Evolutionary conservation across 2,888 invertebrate genomes (phyloP).

Genomic region (Hoplodrina blanda): DNA sequence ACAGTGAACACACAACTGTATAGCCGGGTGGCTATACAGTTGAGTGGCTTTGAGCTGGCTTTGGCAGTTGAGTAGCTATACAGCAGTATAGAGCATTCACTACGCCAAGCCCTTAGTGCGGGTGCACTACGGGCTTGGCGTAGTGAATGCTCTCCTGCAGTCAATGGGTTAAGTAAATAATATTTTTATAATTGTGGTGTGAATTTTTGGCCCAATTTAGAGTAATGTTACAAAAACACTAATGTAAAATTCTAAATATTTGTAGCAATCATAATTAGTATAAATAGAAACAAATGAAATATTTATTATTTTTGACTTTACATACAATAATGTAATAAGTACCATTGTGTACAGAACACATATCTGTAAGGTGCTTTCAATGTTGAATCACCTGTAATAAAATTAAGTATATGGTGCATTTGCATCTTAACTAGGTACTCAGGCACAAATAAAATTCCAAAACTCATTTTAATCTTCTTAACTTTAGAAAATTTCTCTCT

Average conservation of each 20-base stretch:
- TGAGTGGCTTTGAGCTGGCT: too few relatives aligned
- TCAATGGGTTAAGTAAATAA: background rate
- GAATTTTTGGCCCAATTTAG: background rate
- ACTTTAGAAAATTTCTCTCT: constrained; percentile 2
- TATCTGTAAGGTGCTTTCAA: constrained; percentile 31
- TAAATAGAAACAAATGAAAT: background rate
- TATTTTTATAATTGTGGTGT: background rate
- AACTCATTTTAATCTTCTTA: background rate
- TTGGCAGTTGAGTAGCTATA: too few relatives aligned
- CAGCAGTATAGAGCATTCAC: too few relatives aligned
- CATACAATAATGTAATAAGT: constrained; percentile 13
- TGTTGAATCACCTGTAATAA: constrained; percentile 12
- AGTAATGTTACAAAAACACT: too few relatives aligned
- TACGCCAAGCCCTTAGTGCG: too few relatives aligned
- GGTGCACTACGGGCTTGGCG: too few relatives aligned
- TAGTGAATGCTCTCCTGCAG: too few relatives aligned
- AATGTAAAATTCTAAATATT: constrained; percentile 1
- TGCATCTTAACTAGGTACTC: background rate
- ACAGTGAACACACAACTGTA: too few relatives aligned
- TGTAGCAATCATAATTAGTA: background rate
- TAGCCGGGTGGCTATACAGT: too few relatives aligned
- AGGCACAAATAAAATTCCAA: background rate
- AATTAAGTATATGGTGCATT: constrained; percentile 13
- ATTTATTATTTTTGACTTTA: constrained; percentile 33
- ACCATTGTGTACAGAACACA: constrained; percentile 13